Percentiles rank a stretch among this genome's conserved stretches.
Conservation (phyloP, 2,797 vertebrate species). For the Triplophysa yarkandensis region DNA sequence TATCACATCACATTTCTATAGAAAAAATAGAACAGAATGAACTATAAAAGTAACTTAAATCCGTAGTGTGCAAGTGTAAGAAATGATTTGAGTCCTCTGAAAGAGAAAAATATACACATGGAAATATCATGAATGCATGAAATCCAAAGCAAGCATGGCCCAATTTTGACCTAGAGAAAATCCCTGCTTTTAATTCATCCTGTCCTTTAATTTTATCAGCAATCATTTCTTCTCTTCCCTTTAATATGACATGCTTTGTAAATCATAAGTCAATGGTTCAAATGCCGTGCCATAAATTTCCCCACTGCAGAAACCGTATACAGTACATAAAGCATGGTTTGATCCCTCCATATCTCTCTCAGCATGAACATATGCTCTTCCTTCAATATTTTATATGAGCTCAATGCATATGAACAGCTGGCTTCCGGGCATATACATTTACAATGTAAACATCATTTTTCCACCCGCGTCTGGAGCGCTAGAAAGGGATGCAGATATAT, state of each 20-base stretch:
- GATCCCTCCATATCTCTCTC: constrained; percentile 18
- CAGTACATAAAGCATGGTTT: constrained; percentile 51
- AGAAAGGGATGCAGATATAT: background rate
- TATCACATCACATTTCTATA: too few relatives aligned
- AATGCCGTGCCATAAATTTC: constrained; percentile 26
- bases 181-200: constrained; percentile 64
- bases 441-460: background rate
- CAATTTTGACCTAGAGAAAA: constrained; percentile 50
- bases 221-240: constrained; percentile 63
- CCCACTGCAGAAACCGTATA: constrained; percentile 57
- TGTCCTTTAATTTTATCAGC: constrained; percentile 67
- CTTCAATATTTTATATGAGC: background rate
- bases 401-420: constrained; percentile 23
- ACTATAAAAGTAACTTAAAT: too few relatives aligned
- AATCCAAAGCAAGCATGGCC: constrained; percentile 57
- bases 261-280: constrained; percentile 60
- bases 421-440: background rate
- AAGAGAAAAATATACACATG: constrained; percentile 38
- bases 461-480: background rate
- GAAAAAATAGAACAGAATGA: too few relatives aligned
- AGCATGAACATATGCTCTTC: constrained; percentile 36
- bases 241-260: constrained; percentile 63
- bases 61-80: background rate
- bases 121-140: constrained; percentile 54
- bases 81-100: constrained; percentile 36